Evolutionary conservation across 2,797 vertebrate genomes (phyloP), one percentile per base, ranked within the genome.

Genomic region (Sandelia bainsii): DNA sequence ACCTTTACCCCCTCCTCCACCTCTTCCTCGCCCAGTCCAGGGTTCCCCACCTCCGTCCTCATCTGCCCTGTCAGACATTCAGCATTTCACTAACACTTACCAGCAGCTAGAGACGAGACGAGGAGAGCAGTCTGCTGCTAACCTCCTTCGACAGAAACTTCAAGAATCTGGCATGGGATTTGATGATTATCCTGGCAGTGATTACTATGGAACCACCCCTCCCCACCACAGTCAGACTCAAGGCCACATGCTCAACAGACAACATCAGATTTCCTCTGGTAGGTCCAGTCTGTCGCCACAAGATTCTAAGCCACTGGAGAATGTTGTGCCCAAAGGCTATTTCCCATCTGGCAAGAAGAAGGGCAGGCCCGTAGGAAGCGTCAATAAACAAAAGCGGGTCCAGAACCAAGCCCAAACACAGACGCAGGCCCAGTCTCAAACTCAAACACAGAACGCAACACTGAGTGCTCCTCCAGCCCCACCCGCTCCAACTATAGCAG

Each of bases 341-440:
- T 99, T 99, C 80, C 97, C 98, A 53, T 99, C 98, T 75, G 98
- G 98, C 86, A 99, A 99, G 92, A 99, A 99, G 86, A 99, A 98
- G 85, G 98, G 98, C 45, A 93, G 98, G 66, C 98, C 98, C 0
- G 97, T 99, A 8, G 98, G 98, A 61, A 99, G 98, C 0, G 98
- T 99, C 68, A 99, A 99, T 88, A 99, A 99, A 89, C 97, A 99
- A 78, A 99, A 99, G 86, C 96, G 98, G 67, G 93, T 94, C 29
- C 95, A 95, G 83, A 93, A 70, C 84, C 93, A 88, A 93, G 84
- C 10, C 87, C 94, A 51, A 89, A 79, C 70, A 81, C 93, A 56
- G 88, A 60, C 59, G 1, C 85, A 74, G 49, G 46, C 62, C 46
- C 87, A 79, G 62, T 3, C 85, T 61, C 90, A 82, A 81, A 63